A percentile compares a stretch with the other conserved stretches of the same genome.
These are phyloP conservation scores for Drosophila suzukii DNA, from an alignment of 1,140 invertebrate genomes.

Conservation along the genomic window DNA sequence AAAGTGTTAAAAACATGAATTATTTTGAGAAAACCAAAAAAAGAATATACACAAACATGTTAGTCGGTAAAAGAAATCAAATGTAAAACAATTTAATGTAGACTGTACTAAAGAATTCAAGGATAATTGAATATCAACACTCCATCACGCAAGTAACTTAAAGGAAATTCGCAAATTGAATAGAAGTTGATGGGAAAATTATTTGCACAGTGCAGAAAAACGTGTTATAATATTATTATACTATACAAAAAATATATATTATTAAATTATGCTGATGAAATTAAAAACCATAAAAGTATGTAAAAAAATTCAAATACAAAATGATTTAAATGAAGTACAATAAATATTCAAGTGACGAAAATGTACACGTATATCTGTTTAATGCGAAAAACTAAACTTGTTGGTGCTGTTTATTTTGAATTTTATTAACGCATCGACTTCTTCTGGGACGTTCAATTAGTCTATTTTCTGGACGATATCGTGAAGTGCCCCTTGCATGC, in stretches of 20 bases:
- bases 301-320: conserved; percentile 53
- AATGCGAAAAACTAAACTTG: neutral
- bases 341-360: conserved; percentile 63
- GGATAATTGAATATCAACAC: conserved; percentile 48
- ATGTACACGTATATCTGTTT: conserved; percentile 20
- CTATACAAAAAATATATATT: conserved; percentile 56
- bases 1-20: conserved; percentile 48
- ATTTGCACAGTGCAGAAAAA: conserved; percentile 55
- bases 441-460: no score
- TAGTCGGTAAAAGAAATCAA: conserved; percentile 49
- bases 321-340: conserved; percentile 66
- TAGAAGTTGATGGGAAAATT: conserved; percentile 46
- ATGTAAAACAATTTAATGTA: conserved; percentile 55
- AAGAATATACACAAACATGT: conserved; percentile 42
- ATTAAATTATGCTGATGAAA: conserved; percentile 63
- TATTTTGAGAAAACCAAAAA: conserved; percentile 34
- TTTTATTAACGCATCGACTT: no score
- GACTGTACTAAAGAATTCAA: conserved; percentile 47
- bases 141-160: conserved; percentile 40
- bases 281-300: conserved; percentile 48
- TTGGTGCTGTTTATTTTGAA: neutral
- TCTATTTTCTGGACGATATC: no score
- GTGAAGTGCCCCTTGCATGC: no score
- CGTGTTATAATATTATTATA: conserved; percentile 55
- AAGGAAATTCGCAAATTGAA: conserved; percentile 29